Conservation (phyloP, 2,888 invertebrate species). For the Drosophila helvetica region DNA sequence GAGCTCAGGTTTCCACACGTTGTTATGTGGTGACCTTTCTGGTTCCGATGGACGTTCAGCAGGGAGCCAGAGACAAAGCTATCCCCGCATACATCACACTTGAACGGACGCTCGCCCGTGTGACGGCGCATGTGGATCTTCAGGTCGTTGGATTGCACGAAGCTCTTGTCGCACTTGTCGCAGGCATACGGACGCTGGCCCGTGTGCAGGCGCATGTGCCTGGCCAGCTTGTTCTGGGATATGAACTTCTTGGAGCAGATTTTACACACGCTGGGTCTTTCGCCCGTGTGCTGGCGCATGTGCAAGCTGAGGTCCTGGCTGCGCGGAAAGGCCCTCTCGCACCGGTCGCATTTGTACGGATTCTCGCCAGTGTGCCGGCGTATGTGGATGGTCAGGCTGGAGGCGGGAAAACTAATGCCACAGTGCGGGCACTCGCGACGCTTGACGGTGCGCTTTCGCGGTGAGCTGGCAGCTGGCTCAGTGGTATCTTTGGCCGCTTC, state of each 20-base stretch:
- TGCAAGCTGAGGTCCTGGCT: constrained; percentile 87
- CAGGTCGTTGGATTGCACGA: constrained; percentile 89
- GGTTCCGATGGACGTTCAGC: constrained; percentile 87
- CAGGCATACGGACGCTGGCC: constrained; percentile 87
- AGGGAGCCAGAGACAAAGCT: constrained; percentile 88
- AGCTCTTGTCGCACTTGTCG: constrained; percentile 84
- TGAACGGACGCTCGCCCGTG: constrained; percentile 88
- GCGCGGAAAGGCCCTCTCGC: constrained; percentile 87
- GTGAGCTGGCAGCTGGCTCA: background rate
- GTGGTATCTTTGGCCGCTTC: constrained; percentile 3
- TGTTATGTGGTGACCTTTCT: constrained; percentile 85
- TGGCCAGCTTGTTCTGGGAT: constrained; percentile 86
- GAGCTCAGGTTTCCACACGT: background rate
- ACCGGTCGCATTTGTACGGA: constrained; percentile 87
- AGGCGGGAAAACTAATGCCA: constrained; percentile 86
- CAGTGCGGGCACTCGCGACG: constrained; percentile 86
- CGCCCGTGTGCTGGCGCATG: constrained; percentile 86
- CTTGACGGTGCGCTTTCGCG: constrained; percentile 63
- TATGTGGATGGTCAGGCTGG: constrained; percentile 87
- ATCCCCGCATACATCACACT: constrained; percentile 88
- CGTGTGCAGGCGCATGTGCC: constrained; percentile 86
- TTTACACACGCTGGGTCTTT: constrained; percentile 85
- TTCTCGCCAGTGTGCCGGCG: constrained; percentile 88
- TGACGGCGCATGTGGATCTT: constrained; percentile 89
- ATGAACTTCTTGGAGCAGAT: constrained; percentile 85